A percentile compares a stretch with the other conserved stretches of the same genome.
phyloP scores from a whole-genome alignment of 2,113 vertebrate genomes.

The Campylomormyrus numenius region DNA sequence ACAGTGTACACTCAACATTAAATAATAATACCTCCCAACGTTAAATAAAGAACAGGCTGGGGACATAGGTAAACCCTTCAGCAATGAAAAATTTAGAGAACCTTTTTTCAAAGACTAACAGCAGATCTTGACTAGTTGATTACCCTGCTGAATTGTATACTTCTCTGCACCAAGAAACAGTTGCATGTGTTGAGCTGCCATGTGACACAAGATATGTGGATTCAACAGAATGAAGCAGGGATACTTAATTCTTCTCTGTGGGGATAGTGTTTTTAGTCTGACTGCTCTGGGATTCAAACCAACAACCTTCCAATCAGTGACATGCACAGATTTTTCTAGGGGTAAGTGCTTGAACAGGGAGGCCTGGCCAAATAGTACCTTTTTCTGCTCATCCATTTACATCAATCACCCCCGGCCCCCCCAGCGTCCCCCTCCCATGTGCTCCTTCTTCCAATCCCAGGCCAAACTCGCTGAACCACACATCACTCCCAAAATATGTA shows the following conservation, averaged over 20 bases:
- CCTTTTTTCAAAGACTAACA: not conserved
- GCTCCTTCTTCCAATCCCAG: not conserved
- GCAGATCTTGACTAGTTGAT: not conserved
- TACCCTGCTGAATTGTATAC: not conserved
- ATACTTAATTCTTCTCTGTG: not conserved
- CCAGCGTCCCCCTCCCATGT: not conserved
- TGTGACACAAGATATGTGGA: not conserved
- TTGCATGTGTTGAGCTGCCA: not conserved
- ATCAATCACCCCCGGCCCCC: not conserved
- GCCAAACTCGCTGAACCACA: not conserved
- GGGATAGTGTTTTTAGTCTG: not conserved
- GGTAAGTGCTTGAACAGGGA: not conserved
- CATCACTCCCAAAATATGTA: not conserved
- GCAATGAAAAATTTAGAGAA: slow-evolving; percentile 3
- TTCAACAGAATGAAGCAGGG: not conserved
- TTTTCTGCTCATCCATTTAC: not conserved
- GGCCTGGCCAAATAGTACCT: not conserved
- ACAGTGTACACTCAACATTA: not conserved
- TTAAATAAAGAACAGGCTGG: not conserved
- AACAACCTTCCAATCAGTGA: not conserved
- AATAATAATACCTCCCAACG: not conserved
- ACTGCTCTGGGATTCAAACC: not conserved
- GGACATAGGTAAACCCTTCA: not conserved
- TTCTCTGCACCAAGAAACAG: not conserved
- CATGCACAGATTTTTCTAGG: not conserved